Percentiles rank a stretch among this genome's conserved stretches.
Conservation (phyloP, 23 tunicate genomes). For the Styela plicata region DNA sequence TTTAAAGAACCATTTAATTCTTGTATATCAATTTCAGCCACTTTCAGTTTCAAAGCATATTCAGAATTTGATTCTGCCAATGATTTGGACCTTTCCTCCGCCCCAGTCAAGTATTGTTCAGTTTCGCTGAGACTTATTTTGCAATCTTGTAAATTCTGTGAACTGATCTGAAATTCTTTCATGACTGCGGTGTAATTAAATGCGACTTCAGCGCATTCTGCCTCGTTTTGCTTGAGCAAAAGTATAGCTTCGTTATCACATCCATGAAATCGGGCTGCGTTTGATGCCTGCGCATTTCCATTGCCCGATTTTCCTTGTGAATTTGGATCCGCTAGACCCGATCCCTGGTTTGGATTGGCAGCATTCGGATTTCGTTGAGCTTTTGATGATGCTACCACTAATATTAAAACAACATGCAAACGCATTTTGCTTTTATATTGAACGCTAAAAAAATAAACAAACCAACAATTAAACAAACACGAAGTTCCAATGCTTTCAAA, state of each 20-base stretch:
- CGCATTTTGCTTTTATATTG: background rate
- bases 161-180: background rate
- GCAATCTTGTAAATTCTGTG: background rate
- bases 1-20: background rate
- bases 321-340: background rate
- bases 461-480: no score
- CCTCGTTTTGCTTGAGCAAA: background rate
- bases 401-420: background rate
- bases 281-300: no score
- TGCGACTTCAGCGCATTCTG: background rate
- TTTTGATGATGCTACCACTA: background rate
- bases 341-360: background rate
- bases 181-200: background rate
- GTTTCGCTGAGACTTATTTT: no score
- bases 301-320: no score
- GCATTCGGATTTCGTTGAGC: background rate
- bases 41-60: background rate
- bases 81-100: no score
- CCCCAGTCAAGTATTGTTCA: background rate
- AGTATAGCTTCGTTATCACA: background rate
- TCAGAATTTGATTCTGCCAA: background rate
- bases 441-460: no score
- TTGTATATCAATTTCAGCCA: background rate
- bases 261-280: background rate
- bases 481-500: no score